phyloP scores from a whole-genome alignment of 2,113 vertebrate species.

The Aegotheles bennettii region DNA sequence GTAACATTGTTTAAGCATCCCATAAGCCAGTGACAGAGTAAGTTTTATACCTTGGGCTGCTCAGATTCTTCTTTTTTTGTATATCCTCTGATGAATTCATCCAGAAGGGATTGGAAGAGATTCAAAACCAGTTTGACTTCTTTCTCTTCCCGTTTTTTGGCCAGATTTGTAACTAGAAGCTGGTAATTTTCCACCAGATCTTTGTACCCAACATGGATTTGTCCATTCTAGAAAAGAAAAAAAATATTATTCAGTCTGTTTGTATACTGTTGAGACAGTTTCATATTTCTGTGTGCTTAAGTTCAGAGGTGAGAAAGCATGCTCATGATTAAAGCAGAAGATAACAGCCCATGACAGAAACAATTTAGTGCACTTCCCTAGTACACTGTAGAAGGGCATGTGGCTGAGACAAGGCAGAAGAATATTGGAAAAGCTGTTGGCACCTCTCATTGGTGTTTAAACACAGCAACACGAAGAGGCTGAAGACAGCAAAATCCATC shows the following conservation, averaged over 20 bases:
- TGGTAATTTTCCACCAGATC: constrained; percentile 91
- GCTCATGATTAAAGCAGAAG: not conserved
- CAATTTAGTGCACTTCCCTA: not conserved
- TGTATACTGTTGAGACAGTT: not conserved
- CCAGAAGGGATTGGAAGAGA: constrained; percentile 93
- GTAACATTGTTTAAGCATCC: not conserved
- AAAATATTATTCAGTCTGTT: not conserved
- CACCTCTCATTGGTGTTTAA: not conserved
- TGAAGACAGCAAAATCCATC: not conserved
- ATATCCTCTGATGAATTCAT: constrained; percentile 92
- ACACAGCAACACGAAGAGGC: not conserved
- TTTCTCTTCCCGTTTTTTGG: constrained; percentile 84
- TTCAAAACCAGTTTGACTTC: constrained; percentile 94
- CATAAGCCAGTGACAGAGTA: not conserved
- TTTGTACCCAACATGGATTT: constrained; percentile 88
- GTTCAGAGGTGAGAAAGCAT: not conserved
- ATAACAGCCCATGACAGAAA: not conserved
- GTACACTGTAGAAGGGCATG: not conserved
- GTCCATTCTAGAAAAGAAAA: constrained; percentile 77
- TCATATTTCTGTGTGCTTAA: not conserved
- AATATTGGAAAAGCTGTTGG: not conserved
- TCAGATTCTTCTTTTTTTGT: constrained; percentile 88
- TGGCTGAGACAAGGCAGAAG: not conserved
- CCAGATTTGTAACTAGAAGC: constrained; percentile 85
- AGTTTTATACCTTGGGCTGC: constrained; percentile 76